Base-by-base conservation (phyloP, 2,113 vertebrate genomes). In the Phoxinus phoxinus region DNA sequence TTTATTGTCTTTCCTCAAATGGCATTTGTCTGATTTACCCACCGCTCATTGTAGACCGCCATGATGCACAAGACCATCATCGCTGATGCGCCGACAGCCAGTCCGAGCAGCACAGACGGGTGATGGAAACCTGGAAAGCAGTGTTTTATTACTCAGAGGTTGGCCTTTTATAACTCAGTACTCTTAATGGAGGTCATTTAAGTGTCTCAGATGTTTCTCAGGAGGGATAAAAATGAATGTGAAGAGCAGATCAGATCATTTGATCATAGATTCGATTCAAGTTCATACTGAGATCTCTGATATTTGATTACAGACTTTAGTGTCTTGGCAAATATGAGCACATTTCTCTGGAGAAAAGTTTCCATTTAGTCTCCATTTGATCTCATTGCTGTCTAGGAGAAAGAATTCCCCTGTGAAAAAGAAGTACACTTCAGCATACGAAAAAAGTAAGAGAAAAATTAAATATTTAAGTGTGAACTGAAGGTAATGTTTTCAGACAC, bases 41-140 rank as follows among this genome's bases (percentile, higher is more conserved):
- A 87, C 86, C 86, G 80, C 11, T 13, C 23, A 25, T 0, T 82
- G 71, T 27, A 41, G 48, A 48, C 7, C 12, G 0, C 12, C 11
- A 81, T 0, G 23, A 27, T 30, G n/a, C 37, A 71, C 32, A 85
- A 7, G 9, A 85, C 11, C 71, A 85, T 15, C 59, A 77, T 25
- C 13, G 48, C 37, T 27, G 3, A 59, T 0, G 13, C 51, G 3
- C 83, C 51, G 23, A 30, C 48, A 69, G 61, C 48, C 17, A 15
- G 48, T 76, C 86, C 86, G 19, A 76, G 51, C 58, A 87, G 48
- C 71, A 76, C 0, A 0, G 59, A 85, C 9, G 7, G 21, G 46
- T 53, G 1, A 30, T 67, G 12, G 1, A 87, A 37, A 87, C 35
- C 86, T 84, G 32, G 25, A 87, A 25, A 69, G 6, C n/a, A 27